A percentile compares a stretch with the other conserved stretches of the same genome.
Conservation (phyloP, 2,888 invertebrate genomes). For the Neoscelio sp. region DNA sequence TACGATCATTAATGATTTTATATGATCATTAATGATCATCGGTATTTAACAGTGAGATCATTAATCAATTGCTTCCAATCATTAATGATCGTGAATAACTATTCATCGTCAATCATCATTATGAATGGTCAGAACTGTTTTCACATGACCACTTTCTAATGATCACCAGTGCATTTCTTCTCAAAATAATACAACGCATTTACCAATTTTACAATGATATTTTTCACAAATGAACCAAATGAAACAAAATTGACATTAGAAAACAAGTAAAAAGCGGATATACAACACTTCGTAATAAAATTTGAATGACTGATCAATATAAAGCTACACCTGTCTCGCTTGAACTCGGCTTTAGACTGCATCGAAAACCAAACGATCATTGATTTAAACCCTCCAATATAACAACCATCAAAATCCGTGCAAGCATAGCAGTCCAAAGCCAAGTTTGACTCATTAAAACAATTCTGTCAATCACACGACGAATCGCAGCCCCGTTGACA, state of each 20-base stretch:
- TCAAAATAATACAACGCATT: too few species aligned
- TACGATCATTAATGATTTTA: too few species aligned
- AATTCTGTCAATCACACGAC: slow-evolving; percentile 63
- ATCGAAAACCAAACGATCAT: slow-evolving; percentile 52
- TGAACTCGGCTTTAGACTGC: slow-evolving; percentile 52
- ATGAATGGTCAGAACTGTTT: too few species aligned
- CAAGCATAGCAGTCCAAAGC: slow-evolving; percentile 63
- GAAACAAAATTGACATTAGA: slow-evolving; percentile 18
- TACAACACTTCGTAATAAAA: slow-evolving; percentile 54
- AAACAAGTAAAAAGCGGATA: slow-evolving; percentile 36
- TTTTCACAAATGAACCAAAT: slow-evolving; percentile 39
- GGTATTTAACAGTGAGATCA: too few species aligned
- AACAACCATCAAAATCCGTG: slow-evolving; percentile 64
- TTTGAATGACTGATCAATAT: slow-evolving; percentile 40
- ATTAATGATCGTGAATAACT: too few species aligned
- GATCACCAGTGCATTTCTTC: too few species aligned
- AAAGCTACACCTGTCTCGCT: slow-evolving; percentile 51
- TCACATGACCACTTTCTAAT: too few species aligned
- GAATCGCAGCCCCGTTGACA: slow-evolving; percentile 49
- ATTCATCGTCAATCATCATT: too few species aligned
- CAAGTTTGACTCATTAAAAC: slow-evolving; percentile 62
- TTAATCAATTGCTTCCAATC: too few species aligned
- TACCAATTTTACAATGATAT: too few species aligned
- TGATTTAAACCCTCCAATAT: slow-evolving; percentile 58
- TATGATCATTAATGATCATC: too few species aligned